Conservation (phyloP, 1,140 invertebrate species). For the Drosophila murphyi region DNA sequence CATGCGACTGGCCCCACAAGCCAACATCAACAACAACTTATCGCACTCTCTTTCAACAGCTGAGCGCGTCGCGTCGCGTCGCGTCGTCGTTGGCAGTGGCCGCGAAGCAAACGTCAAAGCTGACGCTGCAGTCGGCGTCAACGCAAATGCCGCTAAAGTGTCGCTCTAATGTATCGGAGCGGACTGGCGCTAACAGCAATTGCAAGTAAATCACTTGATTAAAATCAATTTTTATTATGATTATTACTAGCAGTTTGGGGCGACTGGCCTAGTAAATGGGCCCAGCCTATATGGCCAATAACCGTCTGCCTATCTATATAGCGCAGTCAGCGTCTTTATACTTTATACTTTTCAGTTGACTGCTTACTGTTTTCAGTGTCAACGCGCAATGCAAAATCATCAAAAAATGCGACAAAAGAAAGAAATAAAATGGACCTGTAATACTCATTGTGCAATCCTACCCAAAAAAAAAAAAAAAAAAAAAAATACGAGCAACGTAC, state of each 20-base stretch:
- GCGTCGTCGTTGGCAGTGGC: neutral
- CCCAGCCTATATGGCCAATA: slow-evolving; percentile 8
- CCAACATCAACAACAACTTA: slow-evolving; percentile 12
- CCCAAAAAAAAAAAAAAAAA: slow-evolving; percentile 34
- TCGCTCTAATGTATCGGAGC: slow-evolving; percentile 47
- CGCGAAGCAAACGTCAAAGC: neutral
- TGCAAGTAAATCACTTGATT: slow-evolving; percentile 80
- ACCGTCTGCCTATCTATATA: neutral
- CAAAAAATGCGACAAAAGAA: slow-evolving; percentile 31
- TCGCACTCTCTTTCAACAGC: slow-evolving; percentile 48
- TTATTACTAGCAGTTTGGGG: slow-evolving; percentile 57
- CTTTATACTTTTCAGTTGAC: neutral
- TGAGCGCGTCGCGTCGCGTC: slow-evolving; percentile 30
- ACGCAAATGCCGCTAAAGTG: slow-evolving; percentile 28
- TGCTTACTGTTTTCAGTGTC: slow-evolving; percentile 65
- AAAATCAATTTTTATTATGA: slow-evolving; percentile 65
- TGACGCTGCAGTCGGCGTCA: slow-evolving; percentile 3
- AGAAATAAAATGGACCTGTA: slow-evolving; percentile 61
- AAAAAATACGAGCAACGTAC: slow-evolving; percentile 30
- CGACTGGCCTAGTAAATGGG: slow-evolving; percentile 64
- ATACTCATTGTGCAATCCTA: slow-evolving; percentile 65
- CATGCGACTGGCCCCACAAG: slow-evolving; percentile 46
- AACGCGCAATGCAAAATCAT: slow-evolving; percentile 48
- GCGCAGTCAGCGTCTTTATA: slow-evolving; percentile 55
- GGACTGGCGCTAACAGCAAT: slow-evolving; percentile 45